phyloP scores from a whole-genome alignment of 2,888 invertebrate species.

The Parascotia fuliginaria region DNA sequence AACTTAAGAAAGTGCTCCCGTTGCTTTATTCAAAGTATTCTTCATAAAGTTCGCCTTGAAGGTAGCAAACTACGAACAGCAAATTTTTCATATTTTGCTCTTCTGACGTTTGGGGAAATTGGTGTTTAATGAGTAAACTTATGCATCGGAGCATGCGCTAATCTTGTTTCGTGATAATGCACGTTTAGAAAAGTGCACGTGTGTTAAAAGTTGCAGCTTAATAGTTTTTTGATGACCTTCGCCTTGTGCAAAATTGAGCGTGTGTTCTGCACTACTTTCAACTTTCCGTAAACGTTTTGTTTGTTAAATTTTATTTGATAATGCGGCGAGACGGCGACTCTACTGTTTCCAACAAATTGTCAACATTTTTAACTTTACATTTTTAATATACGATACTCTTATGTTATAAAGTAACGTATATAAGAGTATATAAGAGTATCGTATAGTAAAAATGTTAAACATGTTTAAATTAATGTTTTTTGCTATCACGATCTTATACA shows the following conservation, averaged over 20 bases:
- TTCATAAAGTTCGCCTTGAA: slow-evolving; percentile 51
- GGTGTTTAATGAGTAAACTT: slow-evolving; percentile 67
- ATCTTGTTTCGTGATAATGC: slow-evolving; percentile 48
- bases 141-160: slow-evolving; percentile 53
- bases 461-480: no score
- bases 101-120: slow-evolving; percentile 62
- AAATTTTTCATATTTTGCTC: slow-evolving; percentile 59
- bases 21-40: slow-evolving; percentile 56
- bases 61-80: slow-evolving; percentile 48
- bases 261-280: slow-evolving; percentile 32
- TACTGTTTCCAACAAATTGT: slow-evolving; percentile 25
- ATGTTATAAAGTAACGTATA: no score
- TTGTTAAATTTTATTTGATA: slow-evolving; percentile 41
- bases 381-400: slow-evolving; percentile 7
- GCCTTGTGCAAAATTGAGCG: slow-evolving; percentile 47
- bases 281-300: slow-evolving; percentile 40
- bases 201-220: slow-evolving; percentile 54
- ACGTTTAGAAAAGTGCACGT: slow-evolving; percentile 53
- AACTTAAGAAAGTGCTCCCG: slow-evolving; percentile 46
- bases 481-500: no score
- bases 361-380: slow-evolving; percentile 20
- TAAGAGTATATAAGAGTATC: no score
- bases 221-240: slow-evolving; percentile 64
- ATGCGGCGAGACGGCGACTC: slow-evolving; percentile 27
- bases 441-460: no score